Base-by-base conservation (phyloP, 2,797 vertebrate genomes). In the Acipenser transmontanus region DNA sequence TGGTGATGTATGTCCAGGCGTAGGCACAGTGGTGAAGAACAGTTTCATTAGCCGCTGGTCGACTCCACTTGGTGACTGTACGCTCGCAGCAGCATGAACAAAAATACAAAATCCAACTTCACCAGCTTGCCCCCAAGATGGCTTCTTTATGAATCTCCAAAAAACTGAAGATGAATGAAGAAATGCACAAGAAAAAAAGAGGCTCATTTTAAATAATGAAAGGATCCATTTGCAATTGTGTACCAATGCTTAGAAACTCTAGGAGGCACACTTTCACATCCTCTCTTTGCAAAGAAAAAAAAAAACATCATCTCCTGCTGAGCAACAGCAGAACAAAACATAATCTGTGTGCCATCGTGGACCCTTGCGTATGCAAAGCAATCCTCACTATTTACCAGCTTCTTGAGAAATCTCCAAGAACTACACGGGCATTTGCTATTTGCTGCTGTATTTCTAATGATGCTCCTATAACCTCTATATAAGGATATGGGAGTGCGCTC, bases 11-110 rank as follows among this genome's bases (percentile, higher is more conserved):
- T 88, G 71, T 83, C 82, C 84, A 77, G 84, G 91, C 81, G 70
- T 90, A 98, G 96, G 96, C 95, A 97, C 94, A 91, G 91, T 87
- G 95, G 95, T 95, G 90, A 93, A 88, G 82, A 93, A 92, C 91
- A 93, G 91, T 90, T 73, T 82, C 59, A 82, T 86, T 81, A 89
- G 90, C 89, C 86, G 80, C 87, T 78, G 84, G 88, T 84, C 83
- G 88, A 80, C 80, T 77, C 85, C 81, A 75, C 88, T 88, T 83
- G 82, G 78, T 76, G 80, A 84, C 84, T 75, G 79, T 78, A 68
- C 74, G 60, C 77, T 81, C 88, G 86, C 86, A 90, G 87, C 88
- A 83, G 56, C 64, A 63, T 4, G 7, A 11, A 50, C 68, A 49
- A 52, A 80, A 81, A 81, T 68, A 85, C 34, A 78, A 82, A 82